Evolutionary conservation across 2,797 vertebrate genomes (phyloP).

Genomic region (Allobates femoralis): DNA sequence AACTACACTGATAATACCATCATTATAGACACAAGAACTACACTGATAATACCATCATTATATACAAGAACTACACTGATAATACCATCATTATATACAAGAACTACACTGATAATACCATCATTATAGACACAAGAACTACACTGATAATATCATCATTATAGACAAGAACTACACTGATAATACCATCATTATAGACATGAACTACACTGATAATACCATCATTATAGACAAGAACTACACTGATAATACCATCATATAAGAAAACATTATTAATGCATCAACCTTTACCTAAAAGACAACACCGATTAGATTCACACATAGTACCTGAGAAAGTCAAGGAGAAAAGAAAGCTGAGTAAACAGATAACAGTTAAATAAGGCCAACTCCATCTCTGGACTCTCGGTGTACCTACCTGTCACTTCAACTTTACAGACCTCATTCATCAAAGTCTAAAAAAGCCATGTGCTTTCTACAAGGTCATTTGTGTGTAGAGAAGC

Average conservation of each 20-base stretch:
- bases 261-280: not conserved
- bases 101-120: no score
- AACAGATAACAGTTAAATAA: constrained; percentile 1
- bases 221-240: not conserved
- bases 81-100: no score
- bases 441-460: constrained; percentile 58
- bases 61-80: no score
- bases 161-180: no score
- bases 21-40: no score
- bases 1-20: no score
- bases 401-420: constrained; percentile 44
- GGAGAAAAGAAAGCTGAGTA: not conserved
- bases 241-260: not conserved
- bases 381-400: constrained; percentile 2
- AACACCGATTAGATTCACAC: not conserved
- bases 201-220: no score
- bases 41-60: no score
- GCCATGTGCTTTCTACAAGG: constrained; percentile 53
- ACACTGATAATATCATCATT: no score
- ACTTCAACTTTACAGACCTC: constrained; percentile 48
- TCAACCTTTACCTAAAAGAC: not conserved
- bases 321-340: not conserved
- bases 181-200: no score
- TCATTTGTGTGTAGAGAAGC: constrained; percentile 59
- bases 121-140: no score